Evolutionary conservation across 2,113 vertebrate genomes (phyloP).

Genomic region (Serinus canaria): DNA sequence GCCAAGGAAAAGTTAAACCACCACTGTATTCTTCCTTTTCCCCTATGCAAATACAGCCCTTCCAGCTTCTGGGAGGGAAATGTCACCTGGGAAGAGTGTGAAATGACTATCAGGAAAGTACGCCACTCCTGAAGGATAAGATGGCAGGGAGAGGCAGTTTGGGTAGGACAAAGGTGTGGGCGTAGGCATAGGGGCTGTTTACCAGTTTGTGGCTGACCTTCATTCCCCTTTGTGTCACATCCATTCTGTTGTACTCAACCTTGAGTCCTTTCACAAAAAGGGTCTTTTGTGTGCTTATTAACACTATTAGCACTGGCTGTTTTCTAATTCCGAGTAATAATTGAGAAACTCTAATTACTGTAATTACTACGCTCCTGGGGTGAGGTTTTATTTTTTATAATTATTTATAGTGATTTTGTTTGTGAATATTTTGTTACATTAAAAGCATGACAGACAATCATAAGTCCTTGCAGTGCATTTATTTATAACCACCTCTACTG

Average conservation of each 20-base stretch:
- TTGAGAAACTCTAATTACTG: conserved; percentile 47
- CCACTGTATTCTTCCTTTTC: not conserved
- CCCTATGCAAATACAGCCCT: not conserved
- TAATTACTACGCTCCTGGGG: conserved; percentile 33
- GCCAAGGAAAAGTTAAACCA: not conserved
- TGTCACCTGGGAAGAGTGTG: not conserved
- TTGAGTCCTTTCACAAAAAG: not conserved
- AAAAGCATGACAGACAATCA: conserved; percentile 1
- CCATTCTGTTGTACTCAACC: not conserved
- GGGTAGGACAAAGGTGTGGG: rapidly evolving
- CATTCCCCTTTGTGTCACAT: not conserved
- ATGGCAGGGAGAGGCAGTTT: not conserved
- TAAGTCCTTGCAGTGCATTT: not conserved
- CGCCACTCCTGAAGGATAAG: not conserved
- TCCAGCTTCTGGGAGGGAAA: not conserved
- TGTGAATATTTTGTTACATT: conserved; percentile 8
- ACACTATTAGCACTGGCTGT: conserved; percentile 43
- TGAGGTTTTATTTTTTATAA: conserved; percentile 41
- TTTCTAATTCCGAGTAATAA: conserved; percentile 46
- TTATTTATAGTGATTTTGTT: conserved; percentile 2
- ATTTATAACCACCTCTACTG: not conserved
- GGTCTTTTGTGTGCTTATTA: conserved; percentile 37
- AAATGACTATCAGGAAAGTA: not conserved
- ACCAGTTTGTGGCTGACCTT: not conserved
- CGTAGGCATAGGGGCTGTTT: not conserved